phyloP scores from a whole-genome alignment of 2,888 invertebrate species.

The Thymelicus lineola region DNA sequence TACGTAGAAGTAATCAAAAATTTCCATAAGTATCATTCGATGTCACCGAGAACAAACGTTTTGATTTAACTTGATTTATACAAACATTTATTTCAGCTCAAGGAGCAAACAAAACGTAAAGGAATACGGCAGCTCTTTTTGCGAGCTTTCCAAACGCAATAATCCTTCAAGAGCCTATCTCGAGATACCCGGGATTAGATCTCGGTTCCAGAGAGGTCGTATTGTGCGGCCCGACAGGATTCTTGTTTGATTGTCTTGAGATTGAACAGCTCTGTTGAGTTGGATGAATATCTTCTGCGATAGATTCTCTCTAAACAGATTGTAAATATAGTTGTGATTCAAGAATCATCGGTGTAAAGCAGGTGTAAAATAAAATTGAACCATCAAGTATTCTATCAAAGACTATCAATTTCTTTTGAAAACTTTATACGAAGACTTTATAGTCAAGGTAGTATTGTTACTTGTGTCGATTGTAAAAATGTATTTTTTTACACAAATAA shows the following conservation, averaged over 20 bases:
- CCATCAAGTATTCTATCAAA: too few relatives aligned
- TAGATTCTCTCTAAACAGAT: not conserved
- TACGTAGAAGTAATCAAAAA: too few relatives aligned
- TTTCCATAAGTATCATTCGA: not conserved
- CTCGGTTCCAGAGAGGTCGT: slow-evolving; percentile 14
- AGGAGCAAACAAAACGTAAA: slow-evolving; percentile 8
- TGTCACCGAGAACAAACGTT: not conserved
- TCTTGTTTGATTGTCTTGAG: slow-evolving; percentile 31
- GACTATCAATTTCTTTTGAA: too few relatives aligned
- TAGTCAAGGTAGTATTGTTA: too few relatives aligned
- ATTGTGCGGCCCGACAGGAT: slow-evolving; percentile 19
- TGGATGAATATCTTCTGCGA: not conserved
- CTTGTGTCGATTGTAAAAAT: too few relatives aligned
- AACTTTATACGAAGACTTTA: too few relatives aligned
- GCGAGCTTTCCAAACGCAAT: slow-evolving; percentile 31
- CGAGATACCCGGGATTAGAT: slow-evolving; percentile 30
- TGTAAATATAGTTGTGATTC: not conserved
- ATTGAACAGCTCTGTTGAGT: slow-evolving; percentile 22
- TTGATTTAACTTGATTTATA: not conserved
- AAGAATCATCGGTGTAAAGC: not conserved
- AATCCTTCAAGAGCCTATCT: slow-evolving; percentile 26
- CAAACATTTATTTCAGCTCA: not conserved
- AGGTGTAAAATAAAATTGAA: too few relatives aligned
- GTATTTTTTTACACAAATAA: too few relatives aligned
- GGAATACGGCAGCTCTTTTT: slow-evolving; percentile 12